These are phyloP conservation scores for Vultur gryphus DNA, from an alignment of 2,797 vertebrate genomes.

Conservation along the genomic window DNA sequence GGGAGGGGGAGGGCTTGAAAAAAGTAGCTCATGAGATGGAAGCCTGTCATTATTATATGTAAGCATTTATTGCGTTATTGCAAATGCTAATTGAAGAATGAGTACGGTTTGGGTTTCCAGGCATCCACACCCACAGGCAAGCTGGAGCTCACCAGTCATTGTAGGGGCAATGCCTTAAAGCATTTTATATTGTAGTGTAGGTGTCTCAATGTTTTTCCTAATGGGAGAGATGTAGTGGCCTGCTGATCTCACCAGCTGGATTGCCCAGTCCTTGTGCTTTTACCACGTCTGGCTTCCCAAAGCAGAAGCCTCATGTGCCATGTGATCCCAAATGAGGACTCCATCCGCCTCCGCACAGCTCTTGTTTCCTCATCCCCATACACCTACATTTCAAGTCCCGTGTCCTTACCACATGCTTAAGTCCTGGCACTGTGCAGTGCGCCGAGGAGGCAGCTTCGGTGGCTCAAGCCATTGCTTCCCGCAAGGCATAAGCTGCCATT, in stretches of 20 bases:
- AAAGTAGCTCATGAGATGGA: neutral
- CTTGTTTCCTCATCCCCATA: neutral
- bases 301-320: neutral
- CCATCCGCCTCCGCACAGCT: neutral
- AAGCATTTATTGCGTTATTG: neutral
- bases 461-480: neutral
- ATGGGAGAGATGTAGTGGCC: neutral
- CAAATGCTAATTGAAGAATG: neutral
- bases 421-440: neutral
- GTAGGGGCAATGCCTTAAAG: neutral
- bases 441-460: neutral
- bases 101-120: neutral
- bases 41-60: neutral
- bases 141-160: neutral
- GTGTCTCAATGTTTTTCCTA: neutral
- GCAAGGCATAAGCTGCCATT: neutral
- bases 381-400: neutral
- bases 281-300: neutral
- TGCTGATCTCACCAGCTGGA: neutral
- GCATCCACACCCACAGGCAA: neutral
- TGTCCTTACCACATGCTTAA: neutral
- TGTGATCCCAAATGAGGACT: neutral
- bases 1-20: neutral
- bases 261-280: neutral
- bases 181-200: neutral